phyloP scores from a whole-genome alignment of 2,888 invertebrate species.

The Drosophila differens region DNA sequence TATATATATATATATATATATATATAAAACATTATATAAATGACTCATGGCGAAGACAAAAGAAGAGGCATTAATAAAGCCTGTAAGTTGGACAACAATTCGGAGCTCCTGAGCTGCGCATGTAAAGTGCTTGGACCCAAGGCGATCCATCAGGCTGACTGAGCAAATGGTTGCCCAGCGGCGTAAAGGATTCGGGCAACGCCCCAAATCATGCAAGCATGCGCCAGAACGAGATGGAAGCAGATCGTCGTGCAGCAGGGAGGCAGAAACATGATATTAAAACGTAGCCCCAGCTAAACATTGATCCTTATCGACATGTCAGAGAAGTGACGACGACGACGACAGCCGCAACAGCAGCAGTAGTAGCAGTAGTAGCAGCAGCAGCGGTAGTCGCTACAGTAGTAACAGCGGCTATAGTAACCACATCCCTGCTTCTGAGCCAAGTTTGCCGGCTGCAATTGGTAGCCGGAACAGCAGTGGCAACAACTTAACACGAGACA shows the following conservation, averaged over 20 bases:
- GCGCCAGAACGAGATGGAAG: conserved; percentile 39
- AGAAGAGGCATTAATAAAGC: conserved; percentile 2
- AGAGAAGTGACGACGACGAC: conserved; percentile 36
- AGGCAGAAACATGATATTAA: conserved; percentile 62
- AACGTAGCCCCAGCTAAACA: conserved; percentile 75
- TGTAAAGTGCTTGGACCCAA: conserved; percentile 10
- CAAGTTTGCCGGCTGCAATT: conserved; percentile 49
- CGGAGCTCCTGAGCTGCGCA: conserved; percentile 18
- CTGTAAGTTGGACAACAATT: conserved; percentile 13
- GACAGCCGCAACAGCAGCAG: conserved; percentile 6
- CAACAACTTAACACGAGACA: conserved; percentile 72
- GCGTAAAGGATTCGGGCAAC: conserved; percentile 43
- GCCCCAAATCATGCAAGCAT: conserved; percentile 70
- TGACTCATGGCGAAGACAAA: conserved; percentile 43
- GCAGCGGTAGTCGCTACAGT: conserved; percentile 2
- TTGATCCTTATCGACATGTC: conserved; percentile 83
- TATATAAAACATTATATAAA: conserved; percentile 40
- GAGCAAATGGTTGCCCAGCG: conserved; percentile 27
- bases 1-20: conserved; percentile 6
- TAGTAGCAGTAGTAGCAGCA: conserved; percentile 17
- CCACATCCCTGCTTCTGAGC: conserved; percentile 1
- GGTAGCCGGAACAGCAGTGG: conserved; percentile 70
- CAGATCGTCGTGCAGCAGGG: background rate
- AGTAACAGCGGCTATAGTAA: conserved; percentile 23
- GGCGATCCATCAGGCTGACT: conserved; percentile 29